Base-by-base conservation (phyloP, 2,113 vertebrate genomes). In the Rhinoptilus africanus region DNA sequence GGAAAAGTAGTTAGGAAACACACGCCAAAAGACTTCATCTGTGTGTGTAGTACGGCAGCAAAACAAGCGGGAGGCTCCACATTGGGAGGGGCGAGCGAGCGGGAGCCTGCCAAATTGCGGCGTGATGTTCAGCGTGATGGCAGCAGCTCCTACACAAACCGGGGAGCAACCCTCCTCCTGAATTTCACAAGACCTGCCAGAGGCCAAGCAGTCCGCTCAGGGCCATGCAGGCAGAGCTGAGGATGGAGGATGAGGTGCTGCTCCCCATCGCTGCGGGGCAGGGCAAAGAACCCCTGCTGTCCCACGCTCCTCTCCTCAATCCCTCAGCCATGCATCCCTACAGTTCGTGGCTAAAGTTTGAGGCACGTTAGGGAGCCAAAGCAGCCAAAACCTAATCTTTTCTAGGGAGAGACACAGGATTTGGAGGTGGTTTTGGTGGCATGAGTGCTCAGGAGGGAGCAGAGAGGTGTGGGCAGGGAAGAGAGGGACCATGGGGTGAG, bases 21-120 rank as follows among this genome's bases (percentile, higher is more conserved):
- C 69, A 57, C 4, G 14, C 28, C 11, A 1, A 24, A 43, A 56
- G 41, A 26, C 56, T 62, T 48, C 35, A 32, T 66, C 37, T 0
- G 1, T 47, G 35, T 5, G 22, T 21, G 34, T 45, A 57, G 19
- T 18, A 71, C 0, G 1, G 53, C 78, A 51, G 71, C 37, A 83
- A 74, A 78, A 47, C 14, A 69, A 83, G 50, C 14, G 26, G 34
- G 86, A 77, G 48, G 30, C 34, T 82, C 30, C 41, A 21, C 2
- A 0, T 35, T 1, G 1, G 30, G 28, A 68, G 8, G 19, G 21
- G 3, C 13, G 64, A 41, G 39, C 0, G 4, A n/a, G 51, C 4
- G 9, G 21, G 45, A 77, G 21, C 35, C 64, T 81, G 35, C 27
- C 27, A 41, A 64, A 41, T 41, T 41, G 18, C 41, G 41, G 27